A percentile compares a stretch with the other conserved stretches of the same genome.
phyloP scores from a whole-genome alignment of 2,113 vertebrate species.

The Naja naja region DNA sequence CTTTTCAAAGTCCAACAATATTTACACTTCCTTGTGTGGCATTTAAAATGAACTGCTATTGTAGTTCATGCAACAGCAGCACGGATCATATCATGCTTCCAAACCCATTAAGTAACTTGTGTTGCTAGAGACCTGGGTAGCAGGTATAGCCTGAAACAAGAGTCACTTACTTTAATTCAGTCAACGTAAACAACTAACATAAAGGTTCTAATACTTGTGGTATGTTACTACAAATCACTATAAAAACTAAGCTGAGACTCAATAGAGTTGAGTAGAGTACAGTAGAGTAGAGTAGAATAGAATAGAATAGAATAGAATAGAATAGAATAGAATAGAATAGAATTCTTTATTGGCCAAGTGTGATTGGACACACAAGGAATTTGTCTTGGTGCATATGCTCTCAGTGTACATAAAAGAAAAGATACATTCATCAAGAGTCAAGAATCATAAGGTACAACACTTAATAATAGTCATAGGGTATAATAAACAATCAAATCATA shows the following conservation, averaged over 20 bases:
- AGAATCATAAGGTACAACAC: too few relatives aligned
- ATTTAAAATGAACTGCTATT: slow-evolving; percentile 55
- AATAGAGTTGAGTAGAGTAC: too few relatives aligned
- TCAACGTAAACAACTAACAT: not conserved
- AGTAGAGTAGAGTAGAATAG: too few relatives aligned
- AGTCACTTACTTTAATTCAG: slow-evolving; percentile 49
- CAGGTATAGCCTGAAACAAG: slow-evolving; percentile 43
- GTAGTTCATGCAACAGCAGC: slow-evolving; percentile 52
- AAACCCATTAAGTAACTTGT: slow-evolving; percentile 39
- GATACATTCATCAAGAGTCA: too few relatives aligned
- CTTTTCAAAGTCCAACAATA: slow-evolving; percentile 53
- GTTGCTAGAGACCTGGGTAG: slow-evolving; percentile 11
- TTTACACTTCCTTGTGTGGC: slow-evolving; percentile 57
- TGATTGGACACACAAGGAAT: too few relatives aligned
- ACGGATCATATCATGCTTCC: slow-evolving; percentile 53
- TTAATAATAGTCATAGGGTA: too few relatives aligned
- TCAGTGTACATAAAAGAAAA: too few relatives aligned
- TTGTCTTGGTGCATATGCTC: too few relatives aligned
- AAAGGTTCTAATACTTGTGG: not conserved
- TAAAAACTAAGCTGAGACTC: not conserved
- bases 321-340: too few relatives aligned
- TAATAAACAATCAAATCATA: too few relatives aligned
- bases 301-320: too few relatives aligned
- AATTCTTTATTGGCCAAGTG: too few relatives aligned
- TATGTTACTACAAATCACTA: not conserved